phyloP scores from a whole-genome alignment of 2,888 invertebrate species.

The Synergus umbraculus region DNA sequence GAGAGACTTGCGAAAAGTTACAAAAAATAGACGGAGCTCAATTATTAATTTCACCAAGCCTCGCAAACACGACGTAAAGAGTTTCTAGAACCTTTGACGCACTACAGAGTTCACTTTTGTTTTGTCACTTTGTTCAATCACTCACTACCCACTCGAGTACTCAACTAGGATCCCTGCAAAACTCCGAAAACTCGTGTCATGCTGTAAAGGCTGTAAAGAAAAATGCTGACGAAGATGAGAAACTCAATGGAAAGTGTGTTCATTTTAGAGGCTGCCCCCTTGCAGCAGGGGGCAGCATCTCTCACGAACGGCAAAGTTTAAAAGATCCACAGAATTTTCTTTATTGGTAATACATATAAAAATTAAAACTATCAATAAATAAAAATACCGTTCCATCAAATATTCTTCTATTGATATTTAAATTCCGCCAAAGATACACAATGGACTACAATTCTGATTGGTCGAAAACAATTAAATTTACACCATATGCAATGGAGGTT shows the following conservation, averaged over 20 bases:
- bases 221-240: constrained; percentile 21
- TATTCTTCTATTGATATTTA: too few species aligned
- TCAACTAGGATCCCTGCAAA: constrained; percentile 43
- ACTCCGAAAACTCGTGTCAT: constrained; percentile 50
- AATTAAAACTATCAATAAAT: too few species aligned
- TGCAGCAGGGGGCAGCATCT: neutral
- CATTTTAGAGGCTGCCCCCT: neutral
- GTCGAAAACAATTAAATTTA: too few species aligned
- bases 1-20: neutral
- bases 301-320: neutral
- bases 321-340: neutral
- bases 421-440: too few species aligned
- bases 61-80: neutral
- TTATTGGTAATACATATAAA: neutral
- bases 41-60: constrained; percentile 17
- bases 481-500: too few species aligned
- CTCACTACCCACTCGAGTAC: constrained; percentile 3
- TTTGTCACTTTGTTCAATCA: constrained; percentile 43
- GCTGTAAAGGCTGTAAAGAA: constrained; percentile 41
- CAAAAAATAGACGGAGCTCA: constrained; percentile 5
- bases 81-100: neutral
- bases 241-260: neutral
- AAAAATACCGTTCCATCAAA: too few species aligned
- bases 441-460: too few species aligned
- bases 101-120: constrained; percentile 10